Evolutionary conservation across 2,888 invertebrate species (phyloP).

Genomic region (Trichopria drosophilae): DNA sequence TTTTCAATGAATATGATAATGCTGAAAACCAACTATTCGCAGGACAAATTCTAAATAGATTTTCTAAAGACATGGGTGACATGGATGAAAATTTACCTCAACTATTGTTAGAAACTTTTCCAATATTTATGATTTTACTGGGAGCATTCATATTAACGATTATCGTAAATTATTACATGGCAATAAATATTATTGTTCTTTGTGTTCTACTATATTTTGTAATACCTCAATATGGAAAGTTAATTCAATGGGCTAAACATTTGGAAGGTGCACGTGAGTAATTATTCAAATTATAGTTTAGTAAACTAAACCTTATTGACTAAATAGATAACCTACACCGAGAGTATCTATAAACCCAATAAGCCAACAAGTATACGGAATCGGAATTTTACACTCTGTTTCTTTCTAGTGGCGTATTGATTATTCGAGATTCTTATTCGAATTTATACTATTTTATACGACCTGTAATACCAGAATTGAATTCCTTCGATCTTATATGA

Average conservation of each 20-base stretch:
- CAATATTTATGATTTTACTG: constrained; percentile 55
- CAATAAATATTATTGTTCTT: constrained; percentile 66
- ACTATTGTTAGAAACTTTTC: constrained; percentile 61
- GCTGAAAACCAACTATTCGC: not conserved
- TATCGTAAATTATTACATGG: constrained; percentile 68
- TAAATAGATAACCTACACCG: too few species aligned
- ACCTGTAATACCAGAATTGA: too few species aligned
- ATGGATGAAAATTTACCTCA: constrained; percentile 64
- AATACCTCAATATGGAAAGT: constrained; percentile 67
- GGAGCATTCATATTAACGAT: constrained; percentile 59
- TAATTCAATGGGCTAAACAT: constrained; percentile 73
- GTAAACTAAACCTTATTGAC: too few species aligned
- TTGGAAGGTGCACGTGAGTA: constrained; percentile 61
- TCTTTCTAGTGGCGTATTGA: too few species aligned
- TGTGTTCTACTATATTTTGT: constrained; percentile 65
- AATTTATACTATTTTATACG: too few species aligned
- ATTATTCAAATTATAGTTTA: too few species aligned
- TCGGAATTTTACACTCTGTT: too few species aligned
- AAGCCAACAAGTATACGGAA: too few species aligned
- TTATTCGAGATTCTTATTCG: too few species aligned
- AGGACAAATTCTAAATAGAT: constrained; percentile 70
- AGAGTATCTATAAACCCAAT: too few species aligned
- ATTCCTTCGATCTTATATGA: too few species aligned
- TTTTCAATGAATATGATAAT: not conserved
- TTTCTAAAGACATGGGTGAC: constrained; percentile 72